phyloP scores from a whole-genome alignment of 2,888 invertebrate genomes.

The Aporophyla lueneburgensis region DNA sequence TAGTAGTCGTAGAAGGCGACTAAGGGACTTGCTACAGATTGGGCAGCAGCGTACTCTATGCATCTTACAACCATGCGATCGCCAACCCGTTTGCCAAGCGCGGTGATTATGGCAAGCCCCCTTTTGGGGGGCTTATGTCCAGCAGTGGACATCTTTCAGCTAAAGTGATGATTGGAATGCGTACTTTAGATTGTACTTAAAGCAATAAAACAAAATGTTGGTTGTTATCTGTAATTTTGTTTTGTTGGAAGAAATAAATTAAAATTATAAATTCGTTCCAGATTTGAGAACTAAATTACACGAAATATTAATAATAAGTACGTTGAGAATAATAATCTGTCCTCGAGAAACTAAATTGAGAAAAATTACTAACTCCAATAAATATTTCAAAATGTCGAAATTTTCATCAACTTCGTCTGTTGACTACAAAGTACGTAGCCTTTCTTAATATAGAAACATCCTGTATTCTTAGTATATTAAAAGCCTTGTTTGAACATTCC shows the following conservation, averaged over 20 bases:
- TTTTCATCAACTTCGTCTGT: slow-evolving; percentile 13
- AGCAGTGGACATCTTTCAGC: no score
- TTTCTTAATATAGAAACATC: slow-evolving; percentile 10
- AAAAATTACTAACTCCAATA: not conserved
- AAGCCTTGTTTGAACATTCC: slow-evolving; percentile 32
- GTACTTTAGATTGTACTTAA: not conserved
- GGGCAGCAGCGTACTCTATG: no score
- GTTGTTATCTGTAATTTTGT: not conserved
- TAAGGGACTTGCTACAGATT: no score
- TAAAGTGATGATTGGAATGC: no score
- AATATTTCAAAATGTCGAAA: slow-evolving; percentile 5
- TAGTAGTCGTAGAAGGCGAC: not conserved
- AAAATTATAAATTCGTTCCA: not conserved
- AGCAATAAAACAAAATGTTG: not conserved
- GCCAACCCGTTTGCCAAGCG: no score
- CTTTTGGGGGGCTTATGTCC: no score
- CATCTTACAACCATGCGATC: no score
- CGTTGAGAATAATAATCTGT: not conserved
- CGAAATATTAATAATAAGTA: not conserved
- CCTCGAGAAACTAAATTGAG: not conserved
- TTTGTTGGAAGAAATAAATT: not conserved
- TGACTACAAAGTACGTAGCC: slow-evolving; percentile 31
- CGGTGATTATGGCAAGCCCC: no score
- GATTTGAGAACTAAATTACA: not conserved
- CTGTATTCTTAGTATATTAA: slow-evolving; percentile 22